Evolutionary conservation across 2,797 vertebrate species (phyloP), one percentile per base, ranked within the genome.

Genomic region (Pelochelys cantorii): DNA sequence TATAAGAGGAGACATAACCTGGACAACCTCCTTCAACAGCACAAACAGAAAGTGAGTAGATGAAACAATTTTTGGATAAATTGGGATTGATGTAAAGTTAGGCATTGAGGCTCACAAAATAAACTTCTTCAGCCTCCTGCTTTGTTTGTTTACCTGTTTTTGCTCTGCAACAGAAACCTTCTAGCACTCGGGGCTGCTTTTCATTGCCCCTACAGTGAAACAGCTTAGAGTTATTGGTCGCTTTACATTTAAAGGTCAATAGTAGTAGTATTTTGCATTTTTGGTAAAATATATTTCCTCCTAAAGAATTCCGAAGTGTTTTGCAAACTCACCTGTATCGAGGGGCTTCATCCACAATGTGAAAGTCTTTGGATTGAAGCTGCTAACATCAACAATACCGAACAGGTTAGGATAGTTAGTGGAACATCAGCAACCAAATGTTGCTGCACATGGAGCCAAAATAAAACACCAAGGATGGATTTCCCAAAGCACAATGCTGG

Each of bases 1-100:
- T 99, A 99, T 95, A 99, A 99, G 98, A 98, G 99, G 91, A 98
- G 99, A 62, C 99, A 99, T 97, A 99, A 99, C 94, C 98, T 99
- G 91, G 99, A 99, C 97, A 99, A 99, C 95, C 98, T 99, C 55
- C 98, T 99, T 37, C 99, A 99, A 95, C 99, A 99, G 96, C 99
- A 99, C 97, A 99, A 99, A 94, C 99, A 99, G 95, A 98, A 98
- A 92, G 96, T 97, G 85, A 95, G 94, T 86, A 90, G 91, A 48
- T 65, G 3, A 22, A 55, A 0, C 89, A 7, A 80, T 91, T 90
- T 14, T 7, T 37, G 42, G 71, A 5, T 86, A 84, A 42, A 20
- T 74, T 89, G 29, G 27, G 59, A 2, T 86, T 59, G 57, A 83
- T 79, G 82, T 92, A 18, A 91, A 93, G 22, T 55, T 34, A 34